Evolutionary conservation across 2,113 vertebrate species (phyloP).

Genomic region (Strigops habroptila): DNA sequence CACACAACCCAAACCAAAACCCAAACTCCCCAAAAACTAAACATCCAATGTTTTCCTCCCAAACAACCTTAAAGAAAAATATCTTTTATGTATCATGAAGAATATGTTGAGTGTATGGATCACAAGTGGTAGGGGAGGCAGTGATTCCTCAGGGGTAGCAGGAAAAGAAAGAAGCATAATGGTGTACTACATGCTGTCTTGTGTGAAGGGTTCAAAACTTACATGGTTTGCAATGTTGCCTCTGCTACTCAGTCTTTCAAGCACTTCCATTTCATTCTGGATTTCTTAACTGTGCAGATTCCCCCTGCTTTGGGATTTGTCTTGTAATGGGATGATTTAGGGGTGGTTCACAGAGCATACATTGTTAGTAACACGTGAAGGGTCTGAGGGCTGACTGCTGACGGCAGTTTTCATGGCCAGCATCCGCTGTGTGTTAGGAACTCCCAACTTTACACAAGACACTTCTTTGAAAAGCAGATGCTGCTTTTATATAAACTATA

Average conservation of each 20-base stretch:
- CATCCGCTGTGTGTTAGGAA: not conserved
- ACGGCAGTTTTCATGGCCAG: not conserved
- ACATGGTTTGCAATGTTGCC: not conserved
- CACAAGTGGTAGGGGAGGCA: not conserved
- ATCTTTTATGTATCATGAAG: not conserved
- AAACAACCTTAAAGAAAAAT: not conserved
- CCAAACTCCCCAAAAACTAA: not conserved
- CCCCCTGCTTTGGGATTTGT: not conserved
- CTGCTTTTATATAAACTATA: not conserved
- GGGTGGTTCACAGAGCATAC: not conserved
- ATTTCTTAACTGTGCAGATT: not conserved
- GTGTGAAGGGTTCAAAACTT: not conserved
- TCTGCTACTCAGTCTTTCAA: not conserved
- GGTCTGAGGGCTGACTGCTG: not conserved
- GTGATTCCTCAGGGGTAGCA: not conserved
- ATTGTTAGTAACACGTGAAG: not conserved
- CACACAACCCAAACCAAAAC: not conserved
- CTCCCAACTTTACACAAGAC: rapidly evolving
- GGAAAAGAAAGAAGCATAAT: not conserved
- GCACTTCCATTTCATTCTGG: not conserved
- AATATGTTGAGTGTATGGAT: not conserved
- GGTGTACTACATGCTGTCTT: not conserved
- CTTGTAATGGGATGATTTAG: not conserved
- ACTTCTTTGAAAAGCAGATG: not conserved
- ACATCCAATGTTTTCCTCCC: no score